Evolutionary conservation across 1,140 invertebrate genomes (phyloP), one percentile per base, ranked within the genome.

Genomic region (Ceratitis capitata): DNA sequence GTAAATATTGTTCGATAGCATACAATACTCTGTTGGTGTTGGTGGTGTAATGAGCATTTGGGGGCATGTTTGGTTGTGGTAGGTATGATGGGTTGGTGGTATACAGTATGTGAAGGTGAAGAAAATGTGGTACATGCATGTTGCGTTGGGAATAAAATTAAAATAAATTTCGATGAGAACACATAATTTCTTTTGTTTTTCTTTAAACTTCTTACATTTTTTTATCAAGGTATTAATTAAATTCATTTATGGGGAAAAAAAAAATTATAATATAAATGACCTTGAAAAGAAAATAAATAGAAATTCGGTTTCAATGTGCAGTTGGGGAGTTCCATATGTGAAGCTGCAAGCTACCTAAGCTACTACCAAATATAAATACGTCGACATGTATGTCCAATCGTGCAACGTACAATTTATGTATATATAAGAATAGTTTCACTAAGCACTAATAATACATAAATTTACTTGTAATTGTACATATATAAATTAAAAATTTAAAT

Each of bases 1-100:
- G 94, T 94, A 94, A 93, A 97, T 95, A 93, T 98, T 95, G 92
- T 97, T 95, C 91, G 95, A 95, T 93, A 99, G 94, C 91, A 96
- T 92, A 93, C 95, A 96, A 92, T 95, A 95, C 78, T 95, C 97
- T 98, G 96, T 61, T 58, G 29, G 12, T 42, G 29, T 82, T 56
- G n/a, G 14, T 74, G 35, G 7, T 74, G 64, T 19, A 7, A 56
- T n/a, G 23, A n/a, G 51, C 9, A 56, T 74, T 42, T 61, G 56
- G 10, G 23, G 56, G 56, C n/a, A 29, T n/a, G 23, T 1, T 10
- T 61, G 56, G 53, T 56, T 10, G 53, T 19, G 35, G 35, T 45
- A 9, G 42, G 45, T 78, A 19, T 78, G 69, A 45, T 69, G 16
- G 23, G 58, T 39, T 69, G 32, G 32, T 64, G 58, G 53, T n/a